Evolutionary conservation across 1,140 invertebrate species (phyloP).

Genomic region (Rhopalosiphum maidis): DNA sequence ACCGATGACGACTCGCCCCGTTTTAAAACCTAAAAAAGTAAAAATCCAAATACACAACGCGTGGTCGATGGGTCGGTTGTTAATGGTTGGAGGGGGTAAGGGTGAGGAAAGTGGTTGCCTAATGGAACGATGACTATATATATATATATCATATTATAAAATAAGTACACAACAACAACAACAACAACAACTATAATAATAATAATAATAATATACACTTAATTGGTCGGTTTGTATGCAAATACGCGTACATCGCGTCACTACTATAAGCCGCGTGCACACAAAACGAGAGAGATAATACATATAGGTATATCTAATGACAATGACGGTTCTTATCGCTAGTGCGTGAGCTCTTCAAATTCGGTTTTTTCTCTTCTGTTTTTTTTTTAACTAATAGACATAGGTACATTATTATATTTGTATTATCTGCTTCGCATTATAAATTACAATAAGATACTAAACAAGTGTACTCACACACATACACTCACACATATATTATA

Average conservation of each 20-base stretch:
- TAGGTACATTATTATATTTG: neutral
- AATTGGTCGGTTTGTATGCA: constrained; percentile 47
- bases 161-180: neutral
- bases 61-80: neutral
- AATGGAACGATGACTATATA: constrained; percentile 35
- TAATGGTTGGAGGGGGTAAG: too few relatives aligned
- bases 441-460: neutral
- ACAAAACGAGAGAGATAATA: constrained; percentile 9
- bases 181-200: neutral
- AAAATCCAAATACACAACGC: neutral
- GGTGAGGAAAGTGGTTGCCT: constrained; percentile 9
- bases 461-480: neutral
- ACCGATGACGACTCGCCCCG: neutral
- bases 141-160: neutral
- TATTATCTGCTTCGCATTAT: neutral
- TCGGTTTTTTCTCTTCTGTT: neutral
- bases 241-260: neutral
- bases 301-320: neutral
- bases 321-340: neutral
- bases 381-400: neutral
- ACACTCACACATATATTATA: too few relatives aligned
- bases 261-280: neutral
- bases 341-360: neutral
- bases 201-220: neutral
- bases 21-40: neutral